A percentile compares a stretch with the other conserved stretches of the same genome.
Conservation (phyloP, 1,140 invertebrate genomes). For the Episyrphus balteatus region DNA sequence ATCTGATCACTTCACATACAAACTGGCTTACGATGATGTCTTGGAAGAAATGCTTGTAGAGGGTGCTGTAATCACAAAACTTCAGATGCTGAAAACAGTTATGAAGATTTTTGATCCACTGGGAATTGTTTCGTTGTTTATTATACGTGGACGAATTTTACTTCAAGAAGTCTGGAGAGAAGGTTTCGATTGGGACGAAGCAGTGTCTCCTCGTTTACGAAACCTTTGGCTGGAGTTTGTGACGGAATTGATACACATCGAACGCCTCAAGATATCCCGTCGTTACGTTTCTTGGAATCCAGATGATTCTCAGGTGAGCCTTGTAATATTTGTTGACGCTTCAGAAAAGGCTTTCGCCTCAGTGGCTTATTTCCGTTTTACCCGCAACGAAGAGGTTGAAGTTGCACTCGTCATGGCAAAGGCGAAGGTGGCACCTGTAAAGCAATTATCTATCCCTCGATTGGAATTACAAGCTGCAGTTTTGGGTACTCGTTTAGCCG, state of each 20-base stretch:
- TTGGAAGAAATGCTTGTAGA: too few relatives aligned
- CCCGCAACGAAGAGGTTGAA: background rate
- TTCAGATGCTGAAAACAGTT: slow-evolving; percentile 3
- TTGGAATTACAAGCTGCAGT: slow-evolving; percentile 35
- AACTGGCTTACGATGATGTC: too few relatives aligned
- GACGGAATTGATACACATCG: too few relatives aligned
- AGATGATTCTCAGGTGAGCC: background rate
- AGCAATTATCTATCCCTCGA: slow-evolving; percentile 25
- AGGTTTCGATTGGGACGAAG: slow-evolving; percentile 17
- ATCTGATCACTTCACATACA: too few relatives aligned
- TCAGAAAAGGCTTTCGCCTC: slow-evolving; percentile 21
- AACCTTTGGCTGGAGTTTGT: too few relatives aligned
- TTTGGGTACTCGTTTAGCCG: slow-evolving; percentile 19
- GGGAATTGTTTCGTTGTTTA: slow-evolving; percentile 14
- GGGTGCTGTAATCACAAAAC: slow-evolving; percentile 1
- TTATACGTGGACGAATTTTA: slow-evolving; percentile 14
- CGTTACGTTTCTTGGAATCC: too few relatives aligned
- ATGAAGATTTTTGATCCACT: slow-evolving; percentile 21
- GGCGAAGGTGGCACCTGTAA: slow-evolving; percentile 25
- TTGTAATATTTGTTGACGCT: slow-evolving; percentile 8
- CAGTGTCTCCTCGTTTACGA: background rate
- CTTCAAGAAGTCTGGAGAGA: slow-evolving; percentile 19
- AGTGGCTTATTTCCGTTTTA: slow-evolving; percentile 13
- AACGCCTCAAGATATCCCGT: too few relatives aligned
- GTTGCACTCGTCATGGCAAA: slow-evolving; percentile 10